Percentiles rank a stretch among this genome's conserved stretches.
phyloP scores from a whole-genome alignment of 2,797 vertebrate genomes.

The Loriculus beryllinus region DNA sequence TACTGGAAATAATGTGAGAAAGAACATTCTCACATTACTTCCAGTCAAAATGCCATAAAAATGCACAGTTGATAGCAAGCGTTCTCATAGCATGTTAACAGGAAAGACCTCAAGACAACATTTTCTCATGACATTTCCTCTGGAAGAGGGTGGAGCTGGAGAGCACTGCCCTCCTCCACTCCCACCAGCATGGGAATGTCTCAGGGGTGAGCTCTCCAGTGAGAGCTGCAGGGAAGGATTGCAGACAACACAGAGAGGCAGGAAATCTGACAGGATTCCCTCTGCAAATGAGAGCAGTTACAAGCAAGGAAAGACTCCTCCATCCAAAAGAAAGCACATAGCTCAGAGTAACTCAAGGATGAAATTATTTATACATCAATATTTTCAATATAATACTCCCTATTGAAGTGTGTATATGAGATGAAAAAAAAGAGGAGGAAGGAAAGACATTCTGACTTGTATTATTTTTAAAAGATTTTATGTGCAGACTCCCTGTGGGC shows the following conservation, averaged over 20 bases:
- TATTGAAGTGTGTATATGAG: neutral
- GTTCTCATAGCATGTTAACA: conserved; percentile 64
- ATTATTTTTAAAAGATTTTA: neutral
- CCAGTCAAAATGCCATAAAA: conserved; percentile 71
- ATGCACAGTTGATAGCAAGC: conserved; percentile 47
- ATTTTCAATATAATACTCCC: neutral
- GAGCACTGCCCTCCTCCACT: conserved; percentile 2
- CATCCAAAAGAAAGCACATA: neutral
- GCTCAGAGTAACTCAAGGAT: neutral
- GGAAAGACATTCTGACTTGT: neutral
- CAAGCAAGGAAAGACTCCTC: neutral
- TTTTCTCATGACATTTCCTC: conserved; percentile 76
- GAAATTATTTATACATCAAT: neutral
- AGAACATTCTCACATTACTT: conserved; percentile 69
- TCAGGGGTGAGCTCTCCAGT: conserved; percentile 55
- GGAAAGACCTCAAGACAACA: conserved; percentile 60
- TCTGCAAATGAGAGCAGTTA: neutral
- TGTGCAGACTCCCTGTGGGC: neutral
- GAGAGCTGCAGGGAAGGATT: neutral
- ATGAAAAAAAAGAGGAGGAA: neutral
- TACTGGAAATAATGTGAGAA: conserved; percentile 67
- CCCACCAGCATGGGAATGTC: conserved; percentile 58
- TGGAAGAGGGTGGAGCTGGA: conserved; percentile 62
- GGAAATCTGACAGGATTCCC: neutral
- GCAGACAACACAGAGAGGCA: neutral